Conservation (phyloP, 2,888 invertebrate genomes). For the Rosalia funebris region DNA sequence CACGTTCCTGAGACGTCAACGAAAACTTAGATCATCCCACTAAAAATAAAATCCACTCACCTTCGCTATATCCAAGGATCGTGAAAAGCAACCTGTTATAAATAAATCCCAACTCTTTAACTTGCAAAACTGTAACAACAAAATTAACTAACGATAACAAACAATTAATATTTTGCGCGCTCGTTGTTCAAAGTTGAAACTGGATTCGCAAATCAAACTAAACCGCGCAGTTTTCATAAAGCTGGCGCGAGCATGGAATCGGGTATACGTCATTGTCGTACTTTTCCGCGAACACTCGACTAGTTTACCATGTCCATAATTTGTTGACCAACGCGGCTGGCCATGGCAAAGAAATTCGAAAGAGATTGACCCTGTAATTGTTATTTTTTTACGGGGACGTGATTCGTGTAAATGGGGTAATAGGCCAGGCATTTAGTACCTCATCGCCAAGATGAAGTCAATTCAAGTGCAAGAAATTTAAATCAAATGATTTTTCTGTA, state of each 20-base stretch:
- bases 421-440: background rate
- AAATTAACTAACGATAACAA: slow-evolving; percentile 3
- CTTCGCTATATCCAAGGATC: slow-evolving; percentile 18
- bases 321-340: slow-evolving; percentile 42
- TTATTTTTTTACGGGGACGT: background rate
- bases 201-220: slow-evolving; percentile 35
- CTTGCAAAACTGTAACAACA: background rate
- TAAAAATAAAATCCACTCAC: slow-evolving; percentile 33
- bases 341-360: slow-evolving; percentile 39
- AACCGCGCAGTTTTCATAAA: slow-evolving; percentile 40
- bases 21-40: slow-evolving; percentile 37
- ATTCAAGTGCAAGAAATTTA: no score
- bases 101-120: slow-evolving; percentile 9
- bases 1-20: slow-evolving; percentile 29
- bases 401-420: background rate
- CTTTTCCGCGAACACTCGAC: slow-evolving; percentile 34
- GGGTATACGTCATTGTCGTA: slow-evolving; percentile 33
- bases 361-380: slow-evolving; percentile 29
- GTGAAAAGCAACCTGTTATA: slow-evolving; percentile 21
- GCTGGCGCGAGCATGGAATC: slow-evolving; percentile 29
- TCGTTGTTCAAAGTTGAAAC: slow-evolving; percentile 32
- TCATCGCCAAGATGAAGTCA: background rate
- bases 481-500: no score
- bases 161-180: slow-evolving; percentile 24
- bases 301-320: slow-evolving; percentile 37